Evolutionary conservation across 2,797 vertebrate genomes (phyloP), one percentile per base, ranked within the genome.

Genomic region (Ptychadena robeensis): DNA sequence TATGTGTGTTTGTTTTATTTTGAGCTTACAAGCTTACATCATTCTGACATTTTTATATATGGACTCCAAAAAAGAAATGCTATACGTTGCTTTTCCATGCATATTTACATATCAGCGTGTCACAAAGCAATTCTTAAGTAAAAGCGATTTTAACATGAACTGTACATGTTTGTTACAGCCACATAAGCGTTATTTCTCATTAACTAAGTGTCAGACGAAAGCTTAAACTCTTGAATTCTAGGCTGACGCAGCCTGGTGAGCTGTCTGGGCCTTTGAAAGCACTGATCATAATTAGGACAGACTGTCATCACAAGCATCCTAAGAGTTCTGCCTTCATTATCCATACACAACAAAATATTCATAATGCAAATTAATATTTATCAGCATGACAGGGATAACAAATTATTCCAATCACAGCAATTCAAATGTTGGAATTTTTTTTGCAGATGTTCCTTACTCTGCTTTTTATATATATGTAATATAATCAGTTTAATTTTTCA

Each of bases 341-440:
- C 73, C 31, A 79, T 69, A 70, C 66, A 82, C 81, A 76, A 32
- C 64, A 82, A 76, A 69, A 76, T 82, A 82, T 82, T 77, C 81
- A 31, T 38, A 82, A 82, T 82, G 81, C 81, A 82, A 82, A 82
- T 82, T 82, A 82, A 82, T 82, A 82, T 82, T 82, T 82, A 70
- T 82, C 81, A 70, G 64, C 73, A 27, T 82, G 81, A 82, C 81
- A 82, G 73, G 81, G 81, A 69, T 68, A 76, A 82, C 73, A 76
- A 76, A 76, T 82, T 82, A 82, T 64, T 71, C 73, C 81, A 82
- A 76, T 82, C 81, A 82, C 68, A 27, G 70, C 10, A 15, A 81
- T 81, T 81, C 80, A 79, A 68, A 78, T 78, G 38, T 32, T 67
- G 75, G n/a, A 65, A 57, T 38, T 82, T 59, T 82, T 59, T 68